Evolutionary conservation across 2,888 invertebrate species (phyloP).

Genomic region (Copidosoma aretas): DNA sequence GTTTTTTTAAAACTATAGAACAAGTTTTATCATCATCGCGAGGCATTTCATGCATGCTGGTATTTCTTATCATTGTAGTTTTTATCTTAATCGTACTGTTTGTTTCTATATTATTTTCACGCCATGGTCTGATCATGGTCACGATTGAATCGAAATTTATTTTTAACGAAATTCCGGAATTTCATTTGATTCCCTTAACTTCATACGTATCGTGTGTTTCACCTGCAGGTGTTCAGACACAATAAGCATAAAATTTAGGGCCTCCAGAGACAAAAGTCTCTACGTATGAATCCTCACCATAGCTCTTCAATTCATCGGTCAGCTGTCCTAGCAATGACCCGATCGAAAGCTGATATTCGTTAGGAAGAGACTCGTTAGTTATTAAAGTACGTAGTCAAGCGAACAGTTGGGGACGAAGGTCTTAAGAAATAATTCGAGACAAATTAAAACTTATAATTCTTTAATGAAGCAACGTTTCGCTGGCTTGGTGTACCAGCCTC

Average conservation of each 20-base stretch:
- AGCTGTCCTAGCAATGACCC: background rate
- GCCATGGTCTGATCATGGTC: background rate
- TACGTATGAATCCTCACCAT: background rate
- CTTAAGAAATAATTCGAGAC: too few species aligned
- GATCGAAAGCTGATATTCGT: too few species aligned
- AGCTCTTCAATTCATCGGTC: background rate
- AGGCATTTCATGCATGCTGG: background rate
- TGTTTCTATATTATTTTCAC: background rate
- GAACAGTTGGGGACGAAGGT: too few species aligned
- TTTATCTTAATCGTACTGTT: background rate
- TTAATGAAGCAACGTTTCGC: too few species aligned
- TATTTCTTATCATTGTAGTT: background rate
- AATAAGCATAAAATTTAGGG: background rate
- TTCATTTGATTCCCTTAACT: slow-evolving; percentile 1
- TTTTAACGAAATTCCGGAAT: background rate
- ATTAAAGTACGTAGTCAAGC: too few species aligned
- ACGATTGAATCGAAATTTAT: background rate
- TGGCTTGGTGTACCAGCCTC: too few species aligned
- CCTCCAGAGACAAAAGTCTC: background rate
- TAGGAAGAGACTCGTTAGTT: too few species aligned
- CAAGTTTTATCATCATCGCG: background rate
- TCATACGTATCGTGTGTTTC: too few species aligned
- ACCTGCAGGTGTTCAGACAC: background rate
- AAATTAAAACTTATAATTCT: too few species aligned
- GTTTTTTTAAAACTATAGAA: background rate